Evolutionary conservation across 2,113 vertebrate genomes (phyloP).

Genomic region (Ciconia stormi): DNA sequence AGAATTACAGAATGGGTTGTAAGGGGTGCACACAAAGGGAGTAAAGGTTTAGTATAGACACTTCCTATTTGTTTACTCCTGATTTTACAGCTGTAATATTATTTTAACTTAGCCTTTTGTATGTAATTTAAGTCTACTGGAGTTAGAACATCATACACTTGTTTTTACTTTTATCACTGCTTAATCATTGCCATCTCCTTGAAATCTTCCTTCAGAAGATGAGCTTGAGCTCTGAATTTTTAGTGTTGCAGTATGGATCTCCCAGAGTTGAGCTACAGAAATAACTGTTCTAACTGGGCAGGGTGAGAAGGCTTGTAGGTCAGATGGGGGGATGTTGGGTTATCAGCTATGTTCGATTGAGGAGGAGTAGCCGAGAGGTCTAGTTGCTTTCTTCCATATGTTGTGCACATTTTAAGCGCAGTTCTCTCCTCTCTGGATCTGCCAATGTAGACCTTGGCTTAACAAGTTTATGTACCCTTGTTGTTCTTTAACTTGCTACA

Average conservation of each 20-base stretch:
- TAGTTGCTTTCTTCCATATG: not conserved
- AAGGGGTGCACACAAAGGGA: accelerated
- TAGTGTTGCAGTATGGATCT: not conserved
- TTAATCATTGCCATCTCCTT: not conserved
- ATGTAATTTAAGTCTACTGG: not conserved
- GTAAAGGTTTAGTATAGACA: not conserved
- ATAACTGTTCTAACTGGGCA: not conserved
- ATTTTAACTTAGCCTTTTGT: not conserved
- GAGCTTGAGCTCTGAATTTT: not conserved
- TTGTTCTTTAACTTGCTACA: not conserved
- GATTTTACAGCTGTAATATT: not conserved
- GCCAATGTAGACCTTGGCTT: not conserved
- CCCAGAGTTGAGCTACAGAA: not conserved
- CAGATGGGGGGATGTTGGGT: not conserved
- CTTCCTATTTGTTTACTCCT: not conserved
- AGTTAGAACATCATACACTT: not conserved
- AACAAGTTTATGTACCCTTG: not conserved
- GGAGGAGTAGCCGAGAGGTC: not conserved
- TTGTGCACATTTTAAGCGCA: not conserved
- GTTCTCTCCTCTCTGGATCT: not conserved
- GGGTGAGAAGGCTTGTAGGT: not conserved
- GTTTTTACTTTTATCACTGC: not conserved
- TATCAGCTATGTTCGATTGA: accelerated
- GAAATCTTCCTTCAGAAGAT: not conserved
- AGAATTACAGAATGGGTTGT: not conserved